These are phyloP conservation scores for Forficula auricularia DNA, from an alignment of 1,140 invertebrate genomes.

Conservation along the genomic window DNA sequence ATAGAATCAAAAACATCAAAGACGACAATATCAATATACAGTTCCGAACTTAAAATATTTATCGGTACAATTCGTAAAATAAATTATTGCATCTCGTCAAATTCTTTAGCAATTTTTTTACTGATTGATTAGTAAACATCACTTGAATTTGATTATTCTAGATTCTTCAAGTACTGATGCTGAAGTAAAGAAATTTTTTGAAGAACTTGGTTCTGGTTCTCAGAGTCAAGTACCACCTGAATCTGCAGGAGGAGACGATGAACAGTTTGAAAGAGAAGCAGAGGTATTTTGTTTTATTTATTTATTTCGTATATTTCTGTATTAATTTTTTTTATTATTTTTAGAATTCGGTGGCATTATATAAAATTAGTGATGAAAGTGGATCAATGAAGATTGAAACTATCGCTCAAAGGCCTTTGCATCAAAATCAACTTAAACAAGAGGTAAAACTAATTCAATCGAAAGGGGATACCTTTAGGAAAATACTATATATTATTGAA, in stretches of 20 bases:
- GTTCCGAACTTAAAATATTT: too few relatives aligned
- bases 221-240: conserved; percentile 47
- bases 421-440: conserved; percentile 51
- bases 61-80: too few relatives aligned
- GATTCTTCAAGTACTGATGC: conserved; percentile 42
- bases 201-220: conserved; percentile 48
- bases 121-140: too few relatives aligned
- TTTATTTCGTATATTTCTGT: neutral
- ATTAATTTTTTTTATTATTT: conserved; percentile 13
- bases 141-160: too few relatives aligned
- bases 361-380: conserved; percentile 49
- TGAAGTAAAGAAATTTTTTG: conserved; percentile 50
- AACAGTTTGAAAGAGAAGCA: conserved; percentile 29
- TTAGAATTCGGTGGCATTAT: conserved; percentile 35
- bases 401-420: conserved; percentile 45
- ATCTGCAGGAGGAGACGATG: conserved; percentile 45
- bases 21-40: too few relatives aligned
- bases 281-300: conserved; percentile 19
- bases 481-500: too few relatives aligned
- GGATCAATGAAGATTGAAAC: conserved; percentile 45
- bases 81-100: too few relatives aligned
- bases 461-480: too few relatives aligned
- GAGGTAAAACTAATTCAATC: conserved; percentile 39
- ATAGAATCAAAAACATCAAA: too few relatives aligned
- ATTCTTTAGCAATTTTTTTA: too few relatives aligned